phyloP scores from a whole-genome alignment of 2,797 vertebrate genomes.

The Danio kyathit region DNA sequence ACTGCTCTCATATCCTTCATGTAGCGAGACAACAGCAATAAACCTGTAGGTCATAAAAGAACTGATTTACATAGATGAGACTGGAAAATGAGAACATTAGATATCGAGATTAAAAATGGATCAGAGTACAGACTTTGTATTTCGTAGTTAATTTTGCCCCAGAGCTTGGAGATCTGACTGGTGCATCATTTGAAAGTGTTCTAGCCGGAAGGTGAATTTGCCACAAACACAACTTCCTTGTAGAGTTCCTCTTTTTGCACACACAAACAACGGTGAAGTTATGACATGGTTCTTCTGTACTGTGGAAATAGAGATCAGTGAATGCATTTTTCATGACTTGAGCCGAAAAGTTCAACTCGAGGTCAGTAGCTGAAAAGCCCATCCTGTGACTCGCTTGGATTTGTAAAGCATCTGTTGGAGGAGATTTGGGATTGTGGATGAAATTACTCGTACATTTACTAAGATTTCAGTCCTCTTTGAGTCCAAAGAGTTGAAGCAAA shows the following conservation, averaged over 20 bases:
- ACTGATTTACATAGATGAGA: slow-evolving; percentile 52
- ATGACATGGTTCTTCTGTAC: slow-evolving; percentile 9
- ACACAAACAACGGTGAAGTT: not conserved
- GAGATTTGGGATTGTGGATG: not conserved
- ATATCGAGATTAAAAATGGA: slow-evolving; percentile 63
- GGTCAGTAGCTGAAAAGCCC: slow-evolving; percentile 5
- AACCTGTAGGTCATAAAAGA: slow-evolving; percentile 49
- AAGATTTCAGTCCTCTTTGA: slow-evolving; percentile 38
- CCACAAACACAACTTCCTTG: slow-evolving; percentile 12
- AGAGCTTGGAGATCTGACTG: slow-evolving; percentile 29
- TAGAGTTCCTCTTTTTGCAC: slow-evolving; percentile 4
- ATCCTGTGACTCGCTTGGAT: not conserved
- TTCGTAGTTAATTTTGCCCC: slow-evolving; percentile 38
- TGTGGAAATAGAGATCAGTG: not conserved
- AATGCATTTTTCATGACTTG: slow-evolving; percentile 10
- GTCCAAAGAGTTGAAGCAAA: slow-evolving; percentile 4
- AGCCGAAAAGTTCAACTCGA: not conserved
- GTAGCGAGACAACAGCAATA: slow-evolving; percentile 29
- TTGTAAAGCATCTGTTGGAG: not conserved
- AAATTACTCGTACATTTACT: slow-evolving; percentile 33
- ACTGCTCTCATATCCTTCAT: slow-evolving; percentile 51
- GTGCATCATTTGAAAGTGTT: slow-evolving; percentile 6
- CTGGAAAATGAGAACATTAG: slow-evolving; percentile 46
- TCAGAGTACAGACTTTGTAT: slow-evolving; percentile 40
- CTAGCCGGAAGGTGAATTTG: slow-evolving; percentile 11